Percentiles rank a stretch among this genome's conserved stretches.
These are phyloP conservation scores for Mus musculus DNA, from an alignment of 2,113 vertebrate genomes.

Conservation along the genomic window DNA sequence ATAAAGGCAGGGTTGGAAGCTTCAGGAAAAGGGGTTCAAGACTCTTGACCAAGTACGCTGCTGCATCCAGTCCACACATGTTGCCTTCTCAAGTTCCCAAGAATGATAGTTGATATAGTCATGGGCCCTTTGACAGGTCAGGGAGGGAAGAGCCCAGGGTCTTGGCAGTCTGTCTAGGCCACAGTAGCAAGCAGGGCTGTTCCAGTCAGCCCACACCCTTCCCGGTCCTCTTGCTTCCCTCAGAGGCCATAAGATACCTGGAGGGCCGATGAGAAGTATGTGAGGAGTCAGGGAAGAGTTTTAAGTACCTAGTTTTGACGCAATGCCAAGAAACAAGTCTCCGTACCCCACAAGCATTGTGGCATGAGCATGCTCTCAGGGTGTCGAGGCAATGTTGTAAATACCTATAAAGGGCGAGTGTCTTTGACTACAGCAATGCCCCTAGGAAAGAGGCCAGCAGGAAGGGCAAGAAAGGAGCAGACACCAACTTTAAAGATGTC, in stretches of 20 bases:
- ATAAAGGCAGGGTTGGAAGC: neutral
- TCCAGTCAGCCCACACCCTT: neutral
- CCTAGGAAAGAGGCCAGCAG: too few species aligned
- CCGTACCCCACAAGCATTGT: accelerated
- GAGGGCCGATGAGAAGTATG: neutral
- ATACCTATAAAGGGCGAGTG: accelerated
- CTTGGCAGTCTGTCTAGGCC: neutral
- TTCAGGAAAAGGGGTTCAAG: neutral
- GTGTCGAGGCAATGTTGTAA: neutral
- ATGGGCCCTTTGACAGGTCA: neutral
- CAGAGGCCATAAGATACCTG: neutral
- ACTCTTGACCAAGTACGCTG: neutral
- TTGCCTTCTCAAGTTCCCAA: too few species aligned
- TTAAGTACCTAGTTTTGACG: neutral
- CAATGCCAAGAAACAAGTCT: neutral
- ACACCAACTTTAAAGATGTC: too few species aligned
- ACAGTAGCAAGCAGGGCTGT: neutral
- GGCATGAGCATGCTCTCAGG: too few species aligned
- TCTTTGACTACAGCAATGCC: accelerated
- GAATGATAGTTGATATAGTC: neutral
- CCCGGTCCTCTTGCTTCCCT: neutral
- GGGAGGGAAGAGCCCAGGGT: neutral
- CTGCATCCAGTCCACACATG: accelerated
- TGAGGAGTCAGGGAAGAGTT: too few species aligned
- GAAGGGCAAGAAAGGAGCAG: neutral